phyloP scores from a whole-genome alignment of 2,888 invertebrate genomes.

The Pogonocherus hispidulus region DNA sequence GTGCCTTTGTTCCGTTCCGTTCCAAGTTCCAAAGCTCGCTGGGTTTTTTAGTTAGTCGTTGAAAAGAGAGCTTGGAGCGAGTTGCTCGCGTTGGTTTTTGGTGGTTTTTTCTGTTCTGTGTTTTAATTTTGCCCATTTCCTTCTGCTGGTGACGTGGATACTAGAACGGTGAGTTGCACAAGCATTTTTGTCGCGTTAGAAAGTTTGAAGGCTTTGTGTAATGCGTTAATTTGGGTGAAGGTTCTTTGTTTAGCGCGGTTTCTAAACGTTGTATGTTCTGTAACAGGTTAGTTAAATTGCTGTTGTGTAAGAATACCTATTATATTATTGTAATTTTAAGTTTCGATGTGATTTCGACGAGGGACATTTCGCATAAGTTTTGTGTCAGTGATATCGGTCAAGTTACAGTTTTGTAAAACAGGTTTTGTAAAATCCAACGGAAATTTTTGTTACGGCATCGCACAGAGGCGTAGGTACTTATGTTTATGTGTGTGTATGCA shows the following conservation, averaged over 20 bases:
- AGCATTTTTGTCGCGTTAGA: background rate
- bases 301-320: background rate
- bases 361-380: background rate
- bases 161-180: constrained; percentile 11
- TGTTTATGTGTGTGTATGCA: too few species aligned
- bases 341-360: too few species aligned
- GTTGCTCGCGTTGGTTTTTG: constrained; percentile 20
- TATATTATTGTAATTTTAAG: background rate
- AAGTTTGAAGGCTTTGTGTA: background rate
- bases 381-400: constrained; percentile 11
- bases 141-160: background rate
- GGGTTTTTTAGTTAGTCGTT: constrained; percentile 23
- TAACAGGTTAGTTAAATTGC: background rate
- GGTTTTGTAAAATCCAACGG: constrained; percentile 29
- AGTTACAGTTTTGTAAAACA: constrained; percentile 26
- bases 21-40: constrained; percentile 12
- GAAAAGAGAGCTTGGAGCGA: constrained; percentile 3
- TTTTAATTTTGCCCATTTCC: constrained; percentile 5
- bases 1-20: constrained; percentile 28
- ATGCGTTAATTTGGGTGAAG: background rate
- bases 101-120: constrained; percentile 22
- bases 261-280: background rate
- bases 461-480: background rate
- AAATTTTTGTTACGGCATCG: constrained; percentile 24
- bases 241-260: background rate